Conservation (phyloP, 2,888 invertebrate species). For the Folsomia manolachei region DNA sequence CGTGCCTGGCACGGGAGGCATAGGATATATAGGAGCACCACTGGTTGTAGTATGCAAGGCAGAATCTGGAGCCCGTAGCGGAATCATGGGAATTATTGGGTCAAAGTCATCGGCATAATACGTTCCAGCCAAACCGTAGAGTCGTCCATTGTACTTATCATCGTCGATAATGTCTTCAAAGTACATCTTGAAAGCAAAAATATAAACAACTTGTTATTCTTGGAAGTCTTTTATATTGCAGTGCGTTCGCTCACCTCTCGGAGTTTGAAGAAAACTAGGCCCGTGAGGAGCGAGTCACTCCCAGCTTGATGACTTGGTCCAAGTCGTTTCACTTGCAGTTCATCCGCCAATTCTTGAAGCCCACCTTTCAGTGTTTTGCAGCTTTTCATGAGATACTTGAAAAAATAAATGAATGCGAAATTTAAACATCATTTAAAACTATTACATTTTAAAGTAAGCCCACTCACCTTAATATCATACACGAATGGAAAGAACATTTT, state of each 20-base stretch:
- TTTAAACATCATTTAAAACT: neutral
- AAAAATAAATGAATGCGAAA: neutral
- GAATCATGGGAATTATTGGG: no score
- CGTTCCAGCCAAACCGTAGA: neutral
- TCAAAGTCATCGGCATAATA: neutral
- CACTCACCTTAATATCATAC: slow-evolving; percentile 93
- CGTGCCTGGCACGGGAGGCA: no score
- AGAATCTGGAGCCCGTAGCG: no score
- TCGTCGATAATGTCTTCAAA: neutral
- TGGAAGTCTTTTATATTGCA: neutral
- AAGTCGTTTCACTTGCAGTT: neutral
- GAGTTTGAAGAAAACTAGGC: neutral
- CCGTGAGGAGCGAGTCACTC: neutral
- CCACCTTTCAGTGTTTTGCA: neutral
- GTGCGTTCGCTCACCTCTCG: neutral
- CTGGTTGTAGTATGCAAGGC: no score
- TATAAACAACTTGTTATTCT: neutral
- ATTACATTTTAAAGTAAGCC: neutral
- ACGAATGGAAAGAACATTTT: slow-evolving; percentile 94
- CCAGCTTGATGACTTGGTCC: neutral
- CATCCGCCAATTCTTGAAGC: slow-evolving; percentile 3
- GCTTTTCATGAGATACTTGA: neutral
- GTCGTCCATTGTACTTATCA: neutral
- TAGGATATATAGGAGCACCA: no score
- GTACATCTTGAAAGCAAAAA: neutral